These are phyloP conservation scores for Cochlearius cochlearius DNA, from an alignment of 2,113 vertebrate species.

Conservation along the genomic window DNA sequence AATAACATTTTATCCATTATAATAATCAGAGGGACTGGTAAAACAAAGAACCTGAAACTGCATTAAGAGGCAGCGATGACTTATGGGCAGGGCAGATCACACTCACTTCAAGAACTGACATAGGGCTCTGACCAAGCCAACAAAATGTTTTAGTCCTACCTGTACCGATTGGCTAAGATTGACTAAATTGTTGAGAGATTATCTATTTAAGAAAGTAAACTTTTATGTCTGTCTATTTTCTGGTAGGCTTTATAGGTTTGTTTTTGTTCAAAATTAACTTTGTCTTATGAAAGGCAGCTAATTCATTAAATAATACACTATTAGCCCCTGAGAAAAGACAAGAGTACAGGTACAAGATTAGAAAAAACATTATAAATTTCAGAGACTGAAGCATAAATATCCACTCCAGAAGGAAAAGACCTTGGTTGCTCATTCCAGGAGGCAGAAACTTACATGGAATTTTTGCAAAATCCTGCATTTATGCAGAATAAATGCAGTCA, in stretches of 20 bases:
- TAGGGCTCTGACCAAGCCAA: background rate
- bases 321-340: background rate
- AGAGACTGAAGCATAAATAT: background rate
- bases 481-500: background rate
- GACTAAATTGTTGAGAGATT: background rate
- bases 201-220: background rate
- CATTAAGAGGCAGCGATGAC: background rate
- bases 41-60: background rate
- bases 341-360: background rate
- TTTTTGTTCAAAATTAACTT: background rate
- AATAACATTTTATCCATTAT: background rate
- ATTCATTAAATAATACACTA: background rate
- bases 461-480: background rate
- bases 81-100: background rate
- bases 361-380: background rate
- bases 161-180: background rate
- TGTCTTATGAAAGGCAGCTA: background rate
- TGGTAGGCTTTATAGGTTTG: background rate
- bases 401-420: background rate
- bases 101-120: background rate
- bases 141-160: background rate
- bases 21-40: background rate
- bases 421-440: background rate
- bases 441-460: rapidly evolving
- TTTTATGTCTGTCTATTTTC: background rate